Evolutionary conservation across 1,140 invertebrate genomes (phyloP), one percentile per base, ranked within the genome.

Genomic region (Cydia fagiglandana): DNA sequence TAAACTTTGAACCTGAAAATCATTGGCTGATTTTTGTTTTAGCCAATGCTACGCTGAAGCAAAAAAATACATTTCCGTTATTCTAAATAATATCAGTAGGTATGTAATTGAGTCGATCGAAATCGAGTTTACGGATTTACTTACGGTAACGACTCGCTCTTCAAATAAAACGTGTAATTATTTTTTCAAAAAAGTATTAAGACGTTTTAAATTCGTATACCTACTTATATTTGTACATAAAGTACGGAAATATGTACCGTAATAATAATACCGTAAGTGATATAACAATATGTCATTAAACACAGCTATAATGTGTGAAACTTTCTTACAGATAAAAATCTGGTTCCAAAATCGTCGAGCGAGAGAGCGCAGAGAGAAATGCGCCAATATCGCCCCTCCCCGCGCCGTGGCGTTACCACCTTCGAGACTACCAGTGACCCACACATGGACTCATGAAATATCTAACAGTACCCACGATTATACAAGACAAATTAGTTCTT

Each of bases 341-440:
- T 96, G 96, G 96, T 96, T 96, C 85, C 96, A 96, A 94, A 96
- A 96, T 86, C 94, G 96, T 78, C 92, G 96, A 74, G 96, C 96
- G 0, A 90, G 95, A 61, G 95, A 96, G 81, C 89, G 95, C 77
- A 91, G 95, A 82, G 95, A 96, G 80, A 92, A 90, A 75, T 83
- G 78, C 20, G 73, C 79, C 0, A 84, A 76, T 28, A 87, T 91
- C 0, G 77, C 81, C 1, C 88, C 88, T 2, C 91, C 89, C 1
- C 76, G 80, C 20, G 86, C 84, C 0, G 81, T 89, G 1, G 83
- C 86, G 5, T 73, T 92, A 34, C 87, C 88, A 5, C 82, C 90
- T 2, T 86, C 87, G 0, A 64, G 30, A 10, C 66, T 68, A 34
- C 30, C 64, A 38, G 64, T 66, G 6, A 2, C 66, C 1, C 30